Base-by-base conservation (phyloP, 2,797 vertebrate species). In the Sebastes minor region DNA sequence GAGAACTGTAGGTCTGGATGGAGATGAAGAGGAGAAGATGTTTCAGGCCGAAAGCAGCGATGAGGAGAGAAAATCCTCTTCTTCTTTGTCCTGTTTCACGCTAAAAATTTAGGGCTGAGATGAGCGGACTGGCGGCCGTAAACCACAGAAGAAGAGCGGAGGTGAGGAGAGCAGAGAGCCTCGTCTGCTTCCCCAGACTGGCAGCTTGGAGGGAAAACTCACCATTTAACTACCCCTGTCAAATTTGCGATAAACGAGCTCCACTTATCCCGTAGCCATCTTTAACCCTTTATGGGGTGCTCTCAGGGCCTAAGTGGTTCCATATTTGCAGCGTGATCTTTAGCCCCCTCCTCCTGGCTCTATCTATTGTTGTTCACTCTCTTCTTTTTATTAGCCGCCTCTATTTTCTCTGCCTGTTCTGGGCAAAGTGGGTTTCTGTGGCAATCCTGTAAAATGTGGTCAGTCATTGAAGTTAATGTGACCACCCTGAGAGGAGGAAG, bases 201-300 rank as follows among this genome's bases (percentile, higher is more conserved):
- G 80, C 88, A 87, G 89, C 76, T 83, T 9, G 57, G 71, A 85
- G 82, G 75, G 86, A 87, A 90, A 92, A 86, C 89, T 87, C 89
- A 81, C 85, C 79, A 88, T 92, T 91, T 91, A 93, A 95, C 91
- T 85, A 88, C 85, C 84, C 76, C 87, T 89, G 88, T 93, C 89
- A 92, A 91, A 92, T 93, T 89, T 91, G 88, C 88, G 68, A 92
- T 91, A 92, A 91, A 93, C 86, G 82, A 90, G 88, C 90, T 85
- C 86, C 89, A 91, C 92, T 95, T 94, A 92, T 93, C 91, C 91
- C 75, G 49, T 81, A 77, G 89, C 80, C 91, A 94, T 90, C 91
- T 91, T 95, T 94, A 95, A 94, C 93, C 90, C 93, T 93, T 93
- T 84, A 80, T 61, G 70, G 80, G 89, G 71, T 27, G n/a, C 75